A percentile compares a stretch with the other conserved stretches of the same genome.
Conservation (phyloP, 2,797 vertebrate genomes). For the Chrysocyon brachyurus region DNA sequence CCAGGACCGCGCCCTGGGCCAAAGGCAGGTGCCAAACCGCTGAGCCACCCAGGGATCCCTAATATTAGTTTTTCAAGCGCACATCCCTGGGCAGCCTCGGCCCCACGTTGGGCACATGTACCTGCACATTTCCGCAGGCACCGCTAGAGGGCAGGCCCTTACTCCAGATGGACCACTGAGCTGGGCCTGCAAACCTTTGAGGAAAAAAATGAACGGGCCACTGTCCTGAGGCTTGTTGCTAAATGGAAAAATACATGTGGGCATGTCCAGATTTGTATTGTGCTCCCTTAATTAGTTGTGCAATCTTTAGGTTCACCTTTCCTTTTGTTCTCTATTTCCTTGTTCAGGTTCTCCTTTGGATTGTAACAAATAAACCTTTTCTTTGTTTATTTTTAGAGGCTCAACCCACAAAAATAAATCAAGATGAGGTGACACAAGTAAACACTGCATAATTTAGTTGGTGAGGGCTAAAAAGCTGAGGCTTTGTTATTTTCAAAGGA, state of each 20-base stretch:
- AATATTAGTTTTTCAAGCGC: background rate
- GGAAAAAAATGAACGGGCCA: background rate
- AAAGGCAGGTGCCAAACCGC: no score
- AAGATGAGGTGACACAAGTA: constrained; percentile 48
- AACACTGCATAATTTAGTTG: constrained; percentile 17
- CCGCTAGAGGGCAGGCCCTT: constrained; percentile 76
- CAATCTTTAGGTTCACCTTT: constrained; percentile 58
- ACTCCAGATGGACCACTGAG: background rate
- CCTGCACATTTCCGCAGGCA: background rate
- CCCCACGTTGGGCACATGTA: fast-evolving
- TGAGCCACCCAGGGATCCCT: no score
- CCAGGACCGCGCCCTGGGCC: no score
- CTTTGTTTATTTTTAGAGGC: background rate
- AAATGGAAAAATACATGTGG: constrained; percentile 77
- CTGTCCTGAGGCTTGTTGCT: constrained; percentile 33
- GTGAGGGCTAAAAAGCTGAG: background rate
- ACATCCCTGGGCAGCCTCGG: background rate
- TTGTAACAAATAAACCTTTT: constrained; percentile 66
- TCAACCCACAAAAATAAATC: constrained; percentile 74
- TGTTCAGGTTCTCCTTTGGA: constrained; percentile 14
- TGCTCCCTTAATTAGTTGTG: constrained; percentile 30
- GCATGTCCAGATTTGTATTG: constrained; percentile 63
- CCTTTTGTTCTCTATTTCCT: constrained; percentile 71
- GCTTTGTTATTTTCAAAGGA: constrained; percentile 61
- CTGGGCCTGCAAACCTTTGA: background rate